A percentile compares a stretch with the other conserved stretches of the same genome.
phyloP scores from a whole-genome alignment of 2,888 invertebrate genomes.

The Dynastes maya region DNA sequence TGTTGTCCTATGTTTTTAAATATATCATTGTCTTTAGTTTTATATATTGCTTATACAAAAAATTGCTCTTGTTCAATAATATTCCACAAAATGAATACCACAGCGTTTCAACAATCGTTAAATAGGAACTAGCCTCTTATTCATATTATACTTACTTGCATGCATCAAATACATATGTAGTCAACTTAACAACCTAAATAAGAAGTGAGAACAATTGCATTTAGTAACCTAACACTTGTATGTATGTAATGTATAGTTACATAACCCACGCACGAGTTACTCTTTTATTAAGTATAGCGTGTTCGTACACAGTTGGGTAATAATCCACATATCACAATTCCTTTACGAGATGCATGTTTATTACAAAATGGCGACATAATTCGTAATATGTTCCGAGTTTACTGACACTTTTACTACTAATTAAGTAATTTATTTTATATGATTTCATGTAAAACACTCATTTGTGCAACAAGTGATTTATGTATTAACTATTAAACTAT shows the following conservation, averaged over 20 bases:
- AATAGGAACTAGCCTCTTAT: too few species aligned
- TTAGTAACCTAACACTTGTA: not conserved
- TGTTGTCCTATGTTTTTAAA: too few species aligned
- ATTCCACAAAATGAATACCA: too few species aligned
- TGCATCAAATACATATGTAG: too few species aligned
- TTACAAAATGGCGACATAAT: constrained; percentile 40
- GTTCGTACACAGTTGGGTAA: constrained; percentile 36
- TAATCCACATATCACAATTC: constrained; percentile 45
- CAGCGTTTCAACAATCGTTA: too few species aligned
- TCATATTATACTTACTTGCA: too few species aligned
- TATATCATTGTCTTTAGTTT: too few species aligned
- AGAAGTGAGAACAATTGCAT: not conserved
- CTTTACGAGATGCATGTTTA: constrained; percentile 34
- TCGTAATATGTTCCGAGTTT: constrained; percentile 28
- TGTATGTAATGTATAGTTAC: not conserved
- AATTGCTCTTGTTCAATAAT: too few species aligned
- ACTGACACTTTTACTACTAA: constrained; percentile 28
- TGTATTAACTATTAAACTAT: not conserved
- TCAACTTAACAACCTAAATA: not conserved
- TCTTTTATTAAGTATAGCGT: constrained; percentile 44
- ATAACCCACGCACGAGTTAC: constrained; percentile 44
- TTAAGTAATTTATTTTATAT: constrained; percentile 30
- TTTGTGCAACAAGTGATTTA: constrained; percentile 22
- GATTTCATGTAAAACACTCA: constrained; percentile 27
- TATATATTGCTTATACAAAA: too few species aligned